phyloP scores from a whole-genome alignment of 2,888 invertebrate species.

The Aphidius colemani region DNA sequence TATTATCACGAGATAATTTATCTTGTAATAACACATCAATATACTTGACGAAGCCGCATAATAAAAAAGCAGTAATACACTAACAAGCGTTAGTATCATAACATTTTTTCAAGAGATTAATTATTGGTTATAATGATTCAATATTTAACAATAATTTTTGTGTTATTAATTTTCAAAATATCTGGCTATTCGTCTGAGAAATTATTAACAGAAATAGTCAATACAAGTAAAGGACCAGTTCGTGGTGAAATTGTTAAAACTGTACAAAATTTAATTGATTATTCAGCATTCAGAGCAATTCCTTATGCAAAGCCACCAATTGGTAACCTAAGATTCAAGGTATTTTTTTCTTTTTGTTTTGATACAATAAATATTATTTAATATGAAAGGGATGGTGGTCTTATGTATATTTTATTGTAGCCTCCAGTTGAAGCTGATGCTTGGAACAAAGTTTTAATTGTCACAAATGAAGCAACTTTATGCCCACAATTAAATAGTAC shows the following conservation, averaged over 20 bases:
- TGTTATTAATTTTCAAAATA: no score
- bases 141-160: no score
- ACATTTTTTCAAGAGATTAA: no score
- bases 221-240: constrained; percentile 40
- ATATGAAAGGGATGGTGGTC: no score
- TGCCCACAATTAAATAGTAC: constrained; percentile 37
- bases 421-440: constrained; percentile 32
- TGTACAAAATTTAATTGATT: constrained; percentile 26
- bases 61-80: no score
- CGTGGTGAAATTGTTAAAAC: constrained; percentile 37
- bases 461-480: constrained; percentile 30
- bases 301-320: constrained; percentile 42
- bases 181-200: no score
- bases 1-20: no score
- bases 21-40: no score
- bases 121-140: no score
- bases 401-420: no score
- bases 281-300: constrained; percentile 43
- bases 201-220: constrained; percentile 31
- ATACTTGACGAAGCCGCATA: no score
- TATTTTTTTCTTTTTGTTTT: constrained; percentile 20
- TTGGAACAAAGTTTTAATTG: constrained; percentile 36
- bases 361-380: neutral
- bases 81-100: no score
- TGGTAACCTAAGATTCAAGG: constrained; percentile 43